Percentiles rank a stretch among this genome's conserved stretches.
phyloP scores from a whole-genome alignment of 2,888 invertebrate species.

The Mesoligia furuncula region DNA sequence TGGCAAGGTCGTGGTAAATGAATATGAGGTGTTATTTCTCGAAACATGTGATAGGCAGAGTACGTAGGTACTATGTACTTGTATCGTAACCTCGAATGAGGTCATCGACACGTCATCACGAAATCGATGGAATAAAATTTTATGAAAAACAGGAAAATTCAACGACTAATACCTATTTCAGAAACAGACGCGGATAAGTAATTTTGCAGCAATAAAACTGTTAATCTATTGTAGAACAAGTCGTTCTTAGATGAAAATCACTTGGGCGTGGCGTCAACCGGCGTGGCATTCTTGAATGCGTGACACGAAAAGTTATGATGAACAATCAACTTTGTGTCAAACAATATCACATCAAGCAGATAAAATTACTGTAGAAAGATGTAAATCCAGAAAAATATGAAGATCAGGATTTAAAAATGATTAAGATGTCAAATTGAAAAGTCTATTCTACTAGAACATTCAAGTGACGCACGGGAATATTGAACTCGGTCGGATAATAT shows the following conservation, averaged over 20 bases:
- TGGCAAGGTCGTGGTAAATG: constrained; percentile 34
- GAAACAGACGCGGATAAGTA: background rate
- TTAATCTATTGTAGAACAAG: background rate
- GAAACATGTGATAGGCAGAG: constrained; percentile 31
- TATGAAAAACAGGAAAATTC: constrained; percentile 34
- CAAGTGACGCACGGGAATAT: constrained; percentile 25
- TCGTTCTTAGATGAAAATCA: background rate
- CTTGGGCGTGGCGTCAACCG: constrained; percentile 61
- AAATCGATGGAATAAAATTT: constrained; percentile 1
- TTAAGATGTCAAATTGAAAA: constrained; percentile 26
- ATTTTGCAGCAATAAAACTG: background rate
- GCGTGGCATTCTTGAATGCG: constrained; percentile 68
- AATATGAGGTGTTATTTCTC: constrained; percentile 16
- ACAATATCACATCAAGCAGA: constrained; percentile 62
- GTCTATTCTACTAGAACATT: constrained; percentile 17
- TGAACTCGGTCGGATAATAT: constrained; percentile 64
- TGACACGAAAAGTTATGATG: constrained; percentile 39
- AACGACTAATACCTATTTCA: background rate
- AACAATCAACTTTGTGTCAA: constrained; percentile 30
- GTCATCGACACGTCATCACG: constrained; percentile 75
- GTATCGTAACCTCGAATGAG: constrained; percentile 71
- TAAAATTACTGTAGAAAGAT: constrained; percentile 44
- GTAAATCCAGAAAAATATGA: constrained; percentile 48
- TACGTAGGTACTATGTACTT: background rate
- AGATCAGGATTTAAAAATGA: constrained; percentile 48